Percentiles rank a stretch among this genome's conserved stretches.
These are phyloP conservation scores for Candidula unifasciata DNA, from an alignment of 2,888 invertebrate genomes.

Conservation along the genomic window DNA sequence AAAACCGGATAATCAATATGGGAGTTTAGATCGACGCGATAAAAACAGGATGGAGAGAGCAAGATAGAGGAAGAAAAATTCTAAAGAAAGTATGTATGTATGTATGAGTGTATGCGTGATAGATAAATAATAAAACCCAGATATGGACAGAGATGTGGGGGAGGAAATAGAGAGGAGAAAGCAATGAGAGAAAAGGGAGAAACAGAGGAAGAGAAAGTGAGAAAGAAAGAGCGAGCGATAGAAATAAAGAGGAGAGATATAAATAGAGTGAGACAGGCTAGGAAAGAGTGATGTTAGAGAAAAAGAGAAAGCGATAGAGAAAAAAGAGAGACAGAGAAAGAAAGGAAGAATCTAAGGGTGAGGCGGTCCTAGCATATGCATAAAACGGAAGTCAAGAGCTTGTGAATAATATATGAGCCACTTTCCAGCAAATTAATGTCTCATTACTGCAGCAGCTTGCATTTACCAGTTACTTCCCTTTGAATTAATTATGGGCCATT, in stretches of 20 bases:
- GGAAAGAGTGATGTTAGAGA: not conserved
- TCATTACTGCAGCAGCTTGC: too few relatives aligned
- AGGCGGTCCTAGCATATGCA: too few relatives aligned
- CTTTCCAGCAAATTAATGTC: not conserved
- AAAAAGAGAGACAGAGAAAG: conserved; percentile 17
- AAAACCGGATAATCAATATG: too few relatives aligned
- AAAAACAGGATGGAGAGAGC: conserved; percentile 1
- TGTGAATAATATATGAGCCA: not conserved
- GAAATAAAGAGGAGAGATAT: conserved; percentile 5
- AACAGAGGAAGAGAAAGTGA: conserved; percentile 7
- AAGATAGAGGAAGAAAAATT: conserved; percentile 26
- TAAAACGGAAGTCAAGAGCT: not conserved
- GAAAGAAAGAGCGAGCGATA: conserved; percentile 18
- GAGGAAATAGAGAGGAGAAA: not conserved
- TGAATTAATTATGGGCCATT: too few relatives aligned
- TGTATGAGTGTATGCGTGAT: not conserved
- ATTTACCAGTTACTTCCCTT: too few relatives aligned
- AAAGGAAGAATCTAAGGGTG: not conserved
- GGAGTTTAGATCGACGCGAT: too few relatives aligned
- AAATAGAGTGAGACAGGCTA: not conserved
- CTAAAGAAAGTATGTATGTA: not conserved
- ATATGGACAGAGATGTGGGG: conserved; percentile 8
- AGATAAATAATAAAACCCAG: conserved; percentile 1
- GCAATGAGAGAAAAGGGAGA: not conserved
- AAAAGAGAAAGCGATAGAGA: not conserved